Evolutionary conservation across 2,113 vertebrate species (phyloP).

Genomic region (human): DNA sequence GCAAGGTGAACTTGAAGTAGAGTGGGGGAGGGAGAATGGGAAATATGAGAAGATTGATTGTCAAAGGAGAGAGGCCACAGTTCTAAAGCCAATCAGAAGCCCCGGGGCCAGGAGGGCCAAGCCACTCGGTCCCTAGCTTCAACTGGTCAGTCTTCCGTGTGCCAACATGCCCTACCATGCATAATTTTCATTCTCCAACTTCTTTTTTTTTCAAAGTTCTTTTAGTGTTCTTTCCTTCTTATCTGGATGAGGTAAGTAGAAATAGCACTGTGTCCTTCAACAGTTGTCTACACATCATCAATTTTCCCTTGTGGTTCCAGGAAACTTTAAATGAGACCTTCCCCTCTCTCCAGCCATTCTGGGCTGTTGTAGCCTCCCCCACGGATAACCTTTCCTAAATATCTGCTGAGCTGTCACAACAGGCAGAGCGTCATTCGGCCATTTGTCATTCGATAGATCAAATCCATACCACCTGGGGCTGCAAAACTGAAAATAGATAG

Average conservation of each 20-base stretch:
- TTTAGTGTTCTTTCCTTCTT: constrained; percentile 28
- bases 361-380: not conserved
- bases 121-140: not conserved
- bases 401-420: constrained; percentile 48
- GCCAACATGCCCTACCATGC: not conserved
- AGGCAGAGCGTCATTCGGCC: not conserved
- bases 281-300: not conserved
- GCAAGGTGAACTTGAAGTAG: constrained; percentile 61
- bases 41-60: constrained; percentile 58
- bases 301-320: not conserved
- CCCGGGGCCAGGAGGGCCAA: not conserved
- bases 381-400: constrained; percentile 60
- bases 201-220: not conserved
- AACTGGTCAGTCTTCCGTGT: not conserved
- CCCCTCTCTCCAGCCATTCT: not conserved
- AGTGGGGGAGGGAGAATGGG: not conserved
- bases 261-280: not conserved
- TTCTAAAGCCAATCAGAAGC: not conserved
- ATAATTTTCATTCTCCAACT: not conserved
- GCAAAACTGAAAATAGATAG: constrained; percentile 61
- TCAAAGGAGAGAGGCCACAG: not conserved
- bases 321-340: constrained; percentile 14
- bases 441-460: constrained; percentile 49
- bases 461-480: constrained; percentile 62
- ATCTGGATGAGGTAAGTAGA: not conserved